Percentiles rank a stretch among this genome's conserved stretches.
These are phyloP conservation scores for Drosophila cognata DNA, from an alignment of 2,888 invertebrate species.

Conservation along the genomic window DNA sequence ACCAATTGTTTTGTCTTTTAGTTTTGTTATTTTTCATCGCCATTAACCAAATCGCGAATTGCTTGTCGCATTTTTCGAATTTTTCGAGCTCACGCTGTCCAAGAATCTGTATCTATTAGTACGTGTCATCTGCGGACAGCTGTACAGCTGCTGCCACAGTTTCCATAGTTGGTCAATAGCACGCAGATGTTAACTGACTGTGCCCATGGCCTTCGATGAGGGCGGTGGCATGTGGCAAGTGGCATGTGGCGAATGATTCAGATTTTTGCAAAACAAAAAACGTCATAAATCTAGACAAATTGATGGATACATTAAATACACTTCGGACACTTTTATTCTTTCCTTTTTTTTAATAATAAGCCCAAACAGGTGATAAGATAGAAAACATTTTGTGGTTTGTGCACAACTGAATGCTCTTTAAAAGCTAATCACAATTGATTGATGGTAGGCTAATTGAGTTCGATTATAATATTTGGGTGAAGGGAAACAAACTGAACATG, in stretches of 20 bases:
- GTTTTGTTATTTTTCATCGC: conserved; percentile 2
- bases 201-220: conserved; percentile 50
- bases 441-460: conserved; percentile 5
- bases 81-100: conserved; percentile 15
- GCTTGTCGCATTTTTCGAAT: conserved; percentile 54
- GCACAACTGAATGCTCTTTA: conserved; percentile 33
- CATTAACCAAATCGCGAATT: conserved; percentile 33
- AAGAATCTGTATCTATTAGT: conserved; percentile 35
- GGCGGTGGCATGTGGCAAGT: conserved; percentile 7
- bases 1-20: conserved; percentile 33
- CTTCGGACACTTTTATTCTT: conserved; percentile 4
- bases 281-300: conserved; percentile 46
- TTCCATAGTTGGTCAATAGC: conserved; percentile 52
- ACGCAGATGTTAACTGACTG: conserved; percentile 54
- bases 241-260: conserved; percentile 8
- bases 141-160: conserved; percentile 32
- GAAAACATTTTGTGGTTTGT: conserved; percentile 5
- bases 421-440: conserved; percentile 16
- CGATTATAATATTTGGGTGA: not conserved
- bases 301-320: conserved; percentile 23
- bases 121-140: conserved; percentile 45
- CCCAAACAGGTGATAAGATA: conserved; percentile 50
- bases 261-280: conserved; percentile 31
- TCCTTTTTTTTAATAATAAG: conserved; percentile 33
- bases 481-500: not conserved